phyloP scores from a whole-genome alignment of 1,140 invertebrate genomes.

The Drosophila quadrilineata region DNA sequence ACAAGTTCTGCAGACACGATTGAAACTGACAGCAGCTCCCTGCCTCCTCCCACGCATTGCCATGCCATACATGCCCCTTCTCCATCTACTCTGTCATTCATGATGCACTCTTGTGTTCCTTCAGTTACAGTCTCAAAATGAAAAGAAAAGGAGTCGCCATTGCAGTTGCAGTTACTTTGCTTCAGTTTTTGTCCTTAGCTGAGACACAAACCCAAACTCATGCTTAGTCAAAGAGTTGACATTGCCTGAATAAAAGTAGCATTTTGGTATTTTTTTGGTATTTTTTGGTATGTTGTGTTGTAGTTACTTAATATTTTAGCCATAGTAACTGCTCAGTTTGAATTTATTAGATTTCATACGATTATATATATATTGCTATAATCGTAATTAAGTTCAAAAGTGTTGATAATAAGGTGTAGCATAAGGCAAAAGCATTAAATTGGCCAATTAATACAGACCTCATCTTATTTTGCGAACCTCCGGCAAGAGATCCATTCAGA shows the following conservation, averaged over 20 bases:
- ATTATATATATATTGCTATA: too few relatives aligned
- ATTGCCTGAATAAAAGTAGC: not conserved
- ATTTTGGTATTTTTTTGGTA: too few relatives aligned
- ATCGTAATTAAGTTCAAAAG: too few relatives aligned
- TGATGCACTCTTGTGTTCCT: conserved; percentile 22
- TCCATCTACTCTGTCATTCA: not conserved
- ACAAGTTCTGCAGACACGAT: conserved; percentile 81
- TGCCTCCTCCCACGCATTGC: not conserved
- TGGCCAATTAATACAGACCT: too few relatives aligned
- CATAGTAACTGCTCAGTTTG: too few relatives aligned
- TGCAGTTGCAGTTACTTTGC: not conserved
- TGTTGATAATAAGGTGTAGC: too few relatives aligned
- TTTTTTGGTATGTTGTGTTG: too few relatives aligned
- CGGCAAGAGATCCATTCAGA: too few relatives aligned
- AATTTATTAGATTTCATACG: too few relatives aligned
- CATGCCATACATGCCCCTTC: not conserved
- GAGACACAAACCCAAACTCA: not conserved
- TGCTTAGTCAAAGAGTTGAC: not conserved
- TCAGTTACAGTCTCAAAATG: conserved; percentile 1
- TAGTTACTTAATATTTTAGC: too few relatives aligned
- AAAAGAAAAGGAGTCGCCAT: conserved; percentile 13
- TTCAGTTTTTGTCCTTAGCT: conserved; percentile 2
- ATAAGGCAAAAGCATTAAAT: too few relatives aligned
- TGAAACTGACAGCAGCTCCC: conserved; percentile 71
- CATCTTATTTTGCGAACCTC: too few relatives aligned